A percentile compares a stretch with the other conserved stretches of the same genome.
These are phyloP conservation scores for Ctenosaura bakeri DNA, from an alignment of 2,797 vertebrate genomes.

Conservation along the genomic window DNA sequence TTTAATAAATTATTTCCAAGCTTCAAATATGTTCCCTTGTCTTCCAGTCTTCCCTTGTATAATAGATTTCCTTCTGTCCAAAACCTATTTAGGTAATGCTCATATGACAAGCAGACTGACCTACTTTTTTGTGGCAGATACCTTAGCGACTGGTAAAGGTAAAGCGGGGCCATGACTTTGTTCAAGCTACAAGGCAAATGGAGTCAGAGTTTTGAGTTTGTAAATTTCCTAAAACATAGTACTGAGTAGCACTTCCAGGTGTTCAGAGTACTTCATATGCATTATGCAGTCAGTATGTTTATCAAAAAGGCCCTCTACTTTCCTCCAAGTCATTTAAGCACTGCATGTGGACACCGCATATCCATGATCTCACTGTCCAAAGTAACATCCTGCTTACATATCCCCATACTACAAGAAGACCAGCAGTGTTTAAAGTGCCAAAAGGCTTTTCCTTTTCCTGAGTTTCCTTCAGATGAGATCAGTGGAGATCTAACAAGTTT, in stretches of 20 bases:
- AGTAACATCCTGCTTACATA: neutral
- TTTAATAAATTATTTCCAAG: too few species aligned
- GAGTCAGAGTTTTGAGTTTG: neutral
- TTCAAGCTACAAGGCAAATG: neutral
- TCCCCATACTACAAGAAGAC: neutral
- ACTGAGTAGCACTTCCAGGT: neutral
- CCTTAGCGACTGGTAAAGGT: neutral
- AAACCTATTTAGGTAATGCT: neutral
- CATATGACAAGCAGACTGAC: neutral
- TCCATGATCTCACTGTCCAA: neutral
- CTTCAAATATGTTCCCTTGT: neutral
- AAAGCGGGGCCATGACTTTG: neutral
- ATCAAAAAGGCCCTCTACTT: too few species aligned
- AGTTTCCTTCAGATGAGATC: neutral
- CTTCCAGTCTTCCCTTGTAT: neutral
- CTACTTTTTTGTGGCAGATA: neutral
- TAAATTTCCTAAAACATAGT: neutral
- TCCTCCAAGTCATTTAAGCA: neutral
- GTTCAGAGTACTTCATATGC: neutral
- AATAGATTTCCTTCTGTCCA: neutral
- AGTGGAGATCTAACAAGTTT: neutral
- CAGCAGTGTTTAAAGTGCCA: too few species aligned
- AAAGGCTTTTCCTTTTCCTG: neutral
- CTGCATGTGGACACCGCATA: neutral
- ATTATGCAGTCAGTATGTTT: neutral